Evolutionary conservation across 2,113 vertebrate genomes (phyloP), one percentile per base, ranked within the genome.

Genomic region (Phoxinus phoxinus): DNA sequence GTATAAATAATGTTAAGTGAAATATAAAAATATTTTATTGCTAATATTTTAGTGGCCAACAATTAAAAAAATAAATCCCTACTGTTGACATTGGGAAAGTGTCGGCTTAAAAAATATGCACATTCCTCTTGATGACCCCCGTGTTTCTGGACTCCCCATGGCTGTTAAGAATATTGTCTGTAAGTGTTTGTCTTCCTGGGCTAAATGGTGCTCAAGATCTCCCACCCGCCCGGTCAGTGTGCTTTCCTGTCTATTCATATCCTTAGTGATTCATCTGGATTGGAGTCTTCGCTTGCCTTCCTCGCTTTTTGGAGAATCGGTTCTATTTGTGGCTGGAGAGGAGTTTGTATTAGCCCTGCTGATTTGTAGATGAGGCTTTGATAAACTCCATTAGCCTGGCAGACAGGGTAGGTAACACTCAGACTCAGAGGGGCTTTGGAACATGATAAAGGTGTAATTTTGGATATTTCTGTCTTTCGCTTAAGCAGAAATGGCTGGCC

Each of bases 81-180:
- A 25, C 10, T 35, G 15, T 9, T 67, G 30, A 63, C 6, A 15
- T 17, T 15, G 63, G 41, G 19, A 74, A 61, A 3, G 15, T 11
- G 37, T 51, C 25, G 53, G 6, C 21, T 74, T 58, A 21, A 80
- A 91, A 92, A 89, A 88, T 85, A 78, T 87, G 87, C 90, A 89
- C 86, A 92, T 91, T 91, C 84, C 85, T 88, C 69, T 84, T 78
- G 91, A 90, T 87, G 88, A 89, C 85, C 8, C 58, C 27, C 86
- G 48, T 65, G 51, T 84, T 87, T 79, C 81, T 71, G 61, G 72
- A 81, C 84, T 86, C 44, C 86, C 89, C 86, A 48, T 89, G 78
- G 83, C 21, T 83, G 83, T 90, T 89, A 85, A 88, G 83, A 59
- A 87, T 75, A 90, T 91, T 91, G 88, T 83, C 87, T 80, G 69